These are phyloP conservation scores for Conus betulinus DNA, from an alignment of 1,140 invertebrate genomes.

Conservation along the genomic window DNA sequence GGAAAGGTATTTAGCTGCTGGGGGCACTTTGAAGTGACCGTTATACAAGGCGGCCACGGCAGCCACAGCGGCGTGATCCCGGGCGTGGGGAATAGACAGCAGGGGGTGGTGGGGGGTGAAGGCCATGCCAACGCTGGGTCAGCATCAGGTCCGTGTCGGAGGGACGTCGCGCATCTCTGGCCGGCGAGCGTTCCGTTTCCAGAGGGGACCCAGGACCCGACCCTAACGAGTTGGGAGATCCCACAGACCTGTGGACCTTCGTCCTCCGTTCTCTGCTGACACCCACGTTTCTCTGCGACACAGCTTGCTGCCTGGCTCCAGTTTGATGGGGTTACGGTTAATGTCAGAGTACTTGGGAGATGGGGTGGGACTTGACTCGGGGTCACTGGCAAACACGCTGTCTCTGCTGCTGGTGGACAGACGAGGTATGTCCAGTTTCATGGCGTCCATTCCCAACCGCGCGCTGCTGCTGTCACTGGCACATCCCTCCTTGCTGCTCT, in stretches of 20 bases:
- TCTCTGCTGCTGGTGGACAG: slow-evolving; percentile 37
- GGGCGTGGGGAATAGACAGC: slow-evolving; percentile 9
- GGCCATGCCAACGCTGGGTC: slow-evolving; percentile 25
- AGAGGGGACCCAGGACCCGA: slow-evolving; percentile 29
- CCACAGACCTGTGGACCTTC: slow-evolving; percentile 31
- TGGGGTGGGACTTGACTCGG: slow-evolving; percentile 28
- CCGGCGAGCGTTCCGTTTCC: slow-evolving; percentile 29
- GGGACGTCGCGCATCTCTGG: slow-evolving; percentile 22
- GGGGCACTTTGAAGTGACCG: slow-evolving; percentile 36
- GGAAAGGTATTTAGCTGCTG: slow-evolving; percentile 11
- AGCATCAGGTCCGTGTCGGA: slow-evolving; percentile 31
- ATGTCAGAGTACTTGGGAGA: slow-evolving; percentile 34
- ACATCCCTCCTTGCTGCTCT: neutral
- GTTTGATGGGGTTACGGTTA: slow-evolving; percentile 36
- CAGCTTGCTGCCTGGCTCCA: slow-evolving; percentile 29
- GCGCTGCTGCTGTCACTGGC: neutral
- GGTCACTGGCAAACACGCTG: slow-evolving; percentile 35
- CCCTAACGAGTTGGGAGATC: slow-evolving; percentile 27
- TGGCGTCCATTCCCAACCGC: neutral
- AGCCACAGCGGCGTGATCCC: neutral
- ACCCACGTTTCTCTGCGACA: slow-evolving; percentile 18
- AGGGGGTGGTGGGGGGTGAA: slow-evolving; percentile 19
- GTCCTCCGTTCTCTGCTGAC: slow-evolving; percentile 17
- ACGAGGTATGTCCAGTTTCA: slow-evolving; percentile 32
- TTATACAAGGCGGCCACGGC: slow-evolving; percentile 26